Evolutionary conservation across 1,140 invertebrate genomes (phyloP).

Genomic region (Drosophila dunni): DNA sequence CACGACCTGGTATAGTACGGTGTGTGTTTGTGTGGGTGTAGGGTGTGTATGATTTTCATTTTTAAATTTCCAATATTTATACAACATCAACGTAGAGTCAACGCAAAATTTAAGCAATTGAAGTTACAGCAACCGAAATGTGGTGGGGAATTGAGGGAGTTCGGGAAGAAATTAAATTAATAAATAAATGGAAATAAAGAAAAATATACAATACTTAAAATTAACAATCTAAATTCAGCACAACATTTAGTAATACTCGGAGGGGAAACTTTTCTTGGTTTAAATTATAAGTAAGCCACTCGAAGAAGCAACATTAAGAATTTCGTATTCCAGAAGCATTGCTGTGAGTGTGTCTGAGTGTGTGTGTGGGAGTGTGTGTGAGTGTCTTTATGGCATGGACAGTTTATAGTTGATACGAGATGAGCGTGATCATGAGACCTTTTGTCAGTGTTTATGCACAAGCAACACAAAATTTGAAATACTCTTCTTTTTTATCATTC

Average conservation of each 20-base stretch:
- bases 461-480: conserved; percentile 71
- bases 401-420: conserved; percentile 8
- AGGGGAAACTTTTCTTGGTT: conserved; percentile 8
- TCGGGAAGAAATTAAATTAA: conserved; percentile 42
- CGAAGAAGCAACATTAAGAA: conserved; percentile 71
- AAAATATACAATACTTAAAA: conserved; percentile 11
- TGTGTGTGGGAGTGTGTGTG: conserved; percentile 37
- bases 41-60: conserved; percentile 49
- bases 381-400: conserved; percentile 30
- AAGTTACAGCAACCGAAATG: conserved; percentile 59
- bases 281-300: conserved; percentile 59
- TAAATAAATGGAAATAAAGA: conserved; percentile 28
- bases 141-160: conserved; percentile 43
- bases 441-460: conserved; percentile 53
- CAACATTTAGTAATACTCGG: conserved; percentile 71
- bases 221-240: conserved; percentile 64
- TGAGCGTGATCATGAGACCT: conserved; percentile 7
- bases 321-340: conserved; percentile 66
- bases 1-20: conserved; percentile 61
- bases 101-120: conserved; percentile 61
- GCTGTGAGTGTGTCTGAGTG: conserved; percentile 27
- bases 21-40: conserved; percentile 30
- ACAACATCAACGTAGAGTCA: conserved; percentile 75
- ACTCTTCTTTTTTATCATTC: conserved; percentile 21
- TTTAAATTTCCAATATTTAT: conserved; percentile 74